These are phyloP conservation scores for Gnathonemus echidnorhynchus DNA, from an alignment of 2,113 vertebrate genomes.

Conservation along the genomic window DNA sequence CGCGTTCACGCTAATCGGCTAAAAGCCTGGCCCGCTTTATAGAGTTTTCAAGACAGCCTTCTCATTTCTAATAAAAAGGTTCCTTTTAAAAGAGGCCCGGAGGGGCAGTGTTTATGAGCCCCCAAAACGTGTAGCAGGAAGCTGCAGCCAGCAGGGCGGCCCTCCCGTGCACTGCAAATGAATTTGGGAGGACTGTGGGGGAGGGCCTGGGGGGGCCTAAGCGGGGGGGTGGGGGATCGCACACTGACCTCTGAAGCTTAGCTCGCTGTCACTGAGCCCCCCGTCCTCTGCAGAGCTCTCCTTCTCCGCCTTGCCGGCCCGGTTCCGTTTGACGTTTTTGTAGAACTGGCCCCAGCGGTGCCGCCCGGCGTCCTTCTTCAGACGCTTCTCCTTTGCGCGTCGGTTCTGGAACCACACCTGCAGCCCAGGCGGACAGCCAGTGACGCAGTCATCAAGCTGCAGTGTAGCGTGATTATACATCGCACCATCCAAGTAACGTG, in stretches of 20 bases:
- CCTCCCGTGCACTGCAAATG: neutral
- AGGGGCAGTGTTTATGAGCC: conserved; percentile 48
- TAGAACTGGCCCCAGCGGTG: conserved; percentile 98
- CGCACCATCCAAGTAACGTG: neutral
- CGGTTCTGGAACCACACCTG: conserved; percentile 99
- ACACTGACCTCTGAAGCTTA: conserved; percentile 89
- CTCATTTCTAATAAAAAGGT: conserved; percentile 60
- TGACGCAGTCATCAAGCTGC: neutral
- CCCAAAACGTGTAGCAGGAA: conserved; percentile 39
- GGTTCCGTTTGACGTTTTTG: conserved; percentile 85
- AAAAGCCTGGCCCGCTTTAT: conserved; percentile 64
- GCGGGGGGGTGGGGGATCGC: neutral
- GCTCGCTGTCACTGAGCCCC: conserved; percentile 93
- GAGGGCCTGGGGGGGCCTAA: conserved; percentile 30
- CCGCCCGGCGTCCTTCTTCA: conserved; percentile 94
- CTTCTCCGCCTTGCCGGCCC: conserved; percentile 82
- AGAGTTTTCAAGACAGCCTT: conserved; percentile 59
- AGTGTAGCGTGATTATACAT: neutral
- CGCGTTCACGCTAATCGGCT: conserved; percentile 57
- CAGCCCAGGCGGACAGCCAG: neutral
- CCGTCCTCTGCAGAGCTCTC: conserved; percentile 92
- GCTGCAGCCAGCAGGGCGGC: conserved; percentile 13
- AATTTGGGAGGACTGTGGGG: conserved; percentile 12
- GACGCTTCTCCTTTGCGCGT: conserved; percentile 89
- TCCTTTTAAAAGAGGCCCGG: conserved; percentile 50